Conservation (phyloP, 2,888 invertebrate genomes). For the Chalcis sispes region DNA sequence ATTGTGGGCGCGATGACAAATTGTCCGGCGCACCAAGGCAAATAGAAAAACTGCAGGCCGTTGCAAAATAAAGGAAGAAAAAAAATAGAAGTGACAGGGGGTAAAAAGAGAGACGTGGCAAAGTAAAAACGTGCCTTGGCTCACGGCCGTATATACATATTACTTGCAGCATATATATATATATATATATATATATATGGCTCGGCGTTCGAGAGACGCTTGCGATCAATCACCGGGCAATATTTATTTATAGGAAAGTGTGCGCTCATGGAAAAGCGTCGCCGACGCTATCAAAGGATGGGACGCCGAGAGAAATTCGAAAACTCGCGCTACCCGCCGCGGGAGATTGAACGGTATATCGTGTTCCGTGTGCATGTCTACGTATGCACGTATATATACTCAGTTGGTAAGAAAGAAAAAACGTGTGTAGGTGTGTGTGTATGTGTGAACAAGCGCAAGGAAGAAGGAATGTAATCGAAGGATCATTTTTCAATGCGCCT, state of each 20-base stretch:
- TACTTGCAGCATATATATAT: not conserved
- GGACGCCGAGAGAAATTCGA: constrained; percentile 44
- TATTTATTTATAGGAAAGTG: constrained; percentile 71
- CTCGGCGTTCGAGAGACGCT: constrained; percentile 32
- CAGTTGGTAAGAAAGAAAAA: too few species aligned
- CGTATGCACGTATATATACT: constrained; percentile 3
- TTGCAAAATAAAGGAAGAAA: constrained; percentile 31
- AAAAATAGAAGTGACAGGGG: constrained; percentile 8
- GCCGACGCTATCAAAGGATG: constrained; percentile 45
- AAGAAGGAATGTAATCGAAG: constrained; percentile 51
- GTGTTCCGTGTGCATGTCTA: constrained; percentile 21
- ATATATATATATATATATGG: constrained; percentile 17
- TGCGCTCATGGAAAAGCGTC: constrained; percentile 25
- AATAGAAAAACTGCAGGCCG: too few species aligned
- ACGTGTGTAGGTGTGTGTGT: not conserved
- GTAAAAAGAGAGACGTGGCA: not conserved
- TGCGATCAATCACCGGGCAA: constrained; percentile 71
- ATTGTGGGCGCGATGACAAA: constrained; percentile 67
- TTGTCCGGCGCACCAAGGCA: constrained; percentile 62
- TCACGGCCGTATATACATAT: constrained; percentile 3
- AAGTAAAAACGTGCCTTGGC: not conserved
- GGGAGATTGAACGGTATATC: too few species aligned
- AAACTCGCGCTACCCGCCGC: too few species aligned
- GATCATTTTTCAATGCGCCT: constrained; percentile 54
- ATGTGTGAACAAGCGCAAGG: not conserved